phyloP scores from a whole-genome alignment of 1,140 invertebrate species.

The Liolophura sinensis region DNA sequence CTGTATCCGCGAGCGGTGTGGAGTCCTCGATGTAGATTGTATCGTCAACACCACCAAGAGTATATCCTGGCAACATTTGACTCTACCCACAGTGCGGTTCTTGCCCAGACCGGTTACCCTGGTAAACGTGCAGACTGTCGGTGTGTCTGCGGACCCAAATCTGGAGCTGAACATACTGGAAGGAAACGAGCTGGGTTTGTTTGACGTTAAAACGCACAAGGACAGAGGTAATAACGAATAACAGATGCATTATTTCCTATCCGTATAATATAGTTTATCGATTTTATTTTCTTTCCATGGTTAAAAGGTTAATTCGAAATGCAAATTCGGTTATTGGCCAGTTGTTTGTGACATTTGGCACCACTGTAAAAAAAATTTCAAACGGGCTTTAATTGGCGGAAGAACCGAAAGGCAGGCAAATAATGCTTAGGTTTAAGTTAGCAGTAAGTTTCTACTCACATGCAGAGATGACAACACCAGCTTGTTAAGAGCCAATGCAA shows the following conservation, averaged over 20 bases:
- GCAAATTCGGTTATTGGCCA: too few relatives aligned
- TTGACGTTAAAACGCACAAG: constrained; percentile 35
- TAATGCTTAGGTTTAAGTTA: too few relatives aligned
- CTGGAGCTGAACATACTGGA: constrained; percentile 33
- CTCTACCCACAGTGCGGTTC: constrained; percentile 42
- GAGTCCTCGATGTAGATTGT: constrained; percentile 39
- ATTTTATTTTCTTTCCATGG: too few relatives aligned
- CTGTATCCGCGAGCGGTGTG: constrained; percentile 45
- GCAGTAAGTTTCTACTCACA: constrained; percentile 19
- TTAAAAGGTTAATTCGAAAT: too few relatives aligned
- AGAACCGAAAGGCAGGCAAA: too few relatives aligned
- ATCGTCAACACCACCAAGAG: constrained; percentile 52
- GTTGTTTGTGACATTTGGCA: constrained; percentile 2
- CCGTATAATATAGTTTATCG: too few relatives aligned
- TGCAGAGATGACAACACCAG: too few relatives aligned
- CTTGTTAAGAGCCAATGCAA: too few relatives aligned
- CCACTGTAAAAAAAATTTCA: too few relatives aligned
- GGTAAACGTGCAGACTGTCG: constrained; percentile 40
- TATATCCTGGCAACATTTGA: constrained; percentile 52
- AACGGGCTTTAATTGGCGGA: too few relatives aligned
- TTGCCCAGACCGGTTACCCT: constrained; percentile 32
- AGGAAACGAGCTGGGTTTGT: constrained; percentile 42
- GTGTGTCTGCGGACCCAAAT: constrained; percentile 39
- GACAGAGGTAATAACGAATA: constrained; percentile 34
- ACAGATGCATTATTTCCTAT: too few relatives aligned